Base-by-base conservation (phyloP, 2,797 vertebrate species). In the Sebastes ruberrimus region DNA sequence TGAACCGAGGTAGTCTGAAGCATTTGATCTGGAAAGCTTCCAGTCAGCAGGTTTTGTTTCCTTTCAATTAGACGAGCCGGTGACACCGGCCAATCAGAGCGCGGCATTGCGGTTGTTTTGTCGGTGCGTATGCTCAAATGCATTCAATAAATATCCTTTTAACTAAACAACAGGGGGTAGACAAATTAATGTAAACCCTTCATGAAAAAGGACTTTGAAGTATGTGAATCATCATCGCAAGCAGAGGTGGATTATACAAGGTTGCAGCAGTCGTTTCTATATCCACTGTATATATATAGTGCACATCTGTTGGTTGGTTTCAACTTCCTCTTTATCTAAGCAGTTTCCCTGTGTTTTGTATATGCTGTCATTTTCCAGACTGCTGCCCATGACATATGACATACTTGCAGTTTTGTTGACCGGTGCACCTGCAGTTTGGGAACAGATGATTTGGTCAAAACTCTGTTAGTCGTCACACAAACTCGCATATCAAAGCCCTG, bases 291-390 rank as follows among this genome's bases (percentile, higher is more conserved):
- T 74, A 76, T 56, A 71, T 56, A 71, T 71, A 59, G 25, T 28
- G 32, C 66, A 81, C 75, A 83, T 88, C 71, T 88, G 62, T 71
- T 42, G 70, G 74, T 84, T 71, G 27, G 65, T 76, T 84, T 84
- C 79, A 79, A 74, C 80, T 74, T 92, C 82, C 84, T 89, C 82
- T 85, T 82, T 86, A 80, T 89, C 87, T 52, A 86, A 90, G 88
- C 85, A 85, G 28, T 90, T 68, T 84, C 49, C 70, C 66, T 72
- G 76, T 90, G 85, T 91, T 91, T 91, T 89, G 88, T 73, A 78
- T 85, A 83, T 62, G 62, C 82, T 92, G 88, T 89, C 91, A 90
- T 89, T 91, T 81, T 75, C 82, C 79, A 87, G 82, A 80, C 82
- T 62, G 78, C 74, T 85, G 77, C 73, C 61, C 69, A 74, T 87